Percentiles rank a stretch among this genome's conserved stretches.
Evolutionary conservation across 2,797 vertebrate genomes (phyloP).

Genomic region (Falco peregrinus): DNA sequence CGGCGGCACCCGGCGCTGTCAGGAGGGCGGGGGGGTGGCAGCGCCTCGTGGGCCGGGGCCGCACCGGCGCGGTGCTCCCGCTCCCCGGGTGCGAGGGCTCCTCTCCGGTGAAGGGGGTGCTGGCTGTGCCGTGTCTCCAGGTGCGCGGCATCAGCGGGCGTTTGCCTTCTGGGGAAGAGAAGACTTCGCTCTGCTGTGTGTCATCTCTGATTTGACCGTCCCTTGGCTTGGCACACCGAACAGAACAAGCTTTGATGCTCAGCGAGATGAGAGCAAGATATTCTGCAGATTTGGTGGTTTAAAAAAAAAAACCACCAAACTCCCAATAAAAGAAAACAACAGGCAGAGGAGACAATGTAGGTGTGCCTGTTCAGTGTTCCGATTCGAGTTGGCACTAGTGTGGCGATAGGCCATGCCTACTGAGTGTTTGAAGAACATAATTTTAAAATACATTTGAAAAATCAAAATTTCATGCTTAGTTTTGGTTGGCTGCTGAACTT

Average conservation of each 20-base stretch:
- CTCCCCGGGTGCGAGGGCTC: too few species aligned
- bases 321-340: not conserved
- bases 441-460: not conserved
- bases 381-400: not conserved
- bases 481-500: not conserved
- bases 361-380: not conserved
- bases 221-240: not conserved
- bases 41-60: too few species aligned
- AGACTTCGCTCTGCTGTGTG: conserved; percentile 14
- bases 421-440: not conserved
- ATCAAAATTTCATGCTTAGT: not conserved
- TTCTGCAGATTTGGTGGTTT: conserved; percentile 23
- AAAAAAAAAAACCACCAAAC: not conserved
- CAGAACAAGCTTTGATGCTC: conserved; percentile 43
- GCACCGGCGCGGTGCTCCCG: too few species aligned
- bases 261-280: not conserved
- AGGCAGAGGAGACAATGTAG: not conserved
- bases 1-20: too few species aligned
- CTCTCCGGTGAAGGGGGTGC: not conserved
- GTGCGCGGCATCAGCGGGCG: not conserved
- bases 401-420: not conserved
- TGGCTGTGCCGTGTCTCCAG: not conserved
- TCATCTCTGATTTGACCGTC: conserved; percentile 27
- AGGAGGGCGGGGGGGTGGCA: too few species aligned
- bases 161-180: not conserved